Evolutionary conservation across 2,888 invertebrate species (phyloP), one percentile per base, ranked within the genome.

Genomic region (Hypena proboscidalis): DNA sequence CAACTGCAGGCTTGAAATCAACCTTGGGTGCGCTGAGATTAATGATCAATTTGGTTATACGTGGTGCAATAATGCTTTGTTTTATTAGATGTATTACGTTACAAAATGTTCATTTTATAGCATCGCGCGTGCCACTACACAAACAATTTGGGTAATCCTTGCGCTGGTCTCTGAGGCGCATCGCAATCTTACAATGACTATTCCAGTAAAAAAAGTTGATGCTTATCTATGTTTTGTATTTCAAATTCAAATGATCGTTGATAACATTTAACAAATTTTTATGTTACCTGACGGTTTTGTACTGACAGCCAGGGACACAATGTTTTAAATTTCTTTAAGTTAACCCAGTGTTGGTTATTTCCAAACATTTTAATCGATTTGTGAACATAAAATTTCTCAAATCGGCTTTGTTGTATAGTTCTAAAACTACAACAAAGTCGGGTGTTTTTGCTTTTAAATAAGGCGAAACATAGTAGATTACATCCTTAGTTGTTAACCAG

Each of bases 1-100:
- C 55, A 60, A 55, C 47, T 58, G 52, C 63, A 59, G 48, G 59
- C 58, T 62, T 59, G 66, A 72, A 76, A 75, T 70, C 75, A 72
- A 67, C 76, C 76, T 78, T 79, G 70, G 42, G 34, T 34, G 26
- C 27, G 21, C 42, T 35, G 49, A 64, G 62, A 70, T 68, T 68
- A 66, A 58, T 61, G 59, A 66, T 65, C 65, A 57, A 58, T 56
- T 67, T 58, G 45, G 52, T 41, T 59, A 49, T 39, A 42, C 19
- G 27, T 69, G 72, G 50, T 52, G 54, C 55, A 74, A 74, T 53
- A 42, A 53, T 49, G 27, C 53, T 57, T 46, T 43, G 51, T 61
- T 58, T 44, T 55, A 60, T 61, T 50, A 44, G 51, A 47, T 49
- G 37, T 31, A 46, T 49, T 56, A 38, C 13, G 54, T 66, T 64